Percentiles rank a stretch among this genome's conserved stretches.
Conservation (phyloP, 2,113 vertebrate genomes). For the Siniperca chuatsi region DNA sequence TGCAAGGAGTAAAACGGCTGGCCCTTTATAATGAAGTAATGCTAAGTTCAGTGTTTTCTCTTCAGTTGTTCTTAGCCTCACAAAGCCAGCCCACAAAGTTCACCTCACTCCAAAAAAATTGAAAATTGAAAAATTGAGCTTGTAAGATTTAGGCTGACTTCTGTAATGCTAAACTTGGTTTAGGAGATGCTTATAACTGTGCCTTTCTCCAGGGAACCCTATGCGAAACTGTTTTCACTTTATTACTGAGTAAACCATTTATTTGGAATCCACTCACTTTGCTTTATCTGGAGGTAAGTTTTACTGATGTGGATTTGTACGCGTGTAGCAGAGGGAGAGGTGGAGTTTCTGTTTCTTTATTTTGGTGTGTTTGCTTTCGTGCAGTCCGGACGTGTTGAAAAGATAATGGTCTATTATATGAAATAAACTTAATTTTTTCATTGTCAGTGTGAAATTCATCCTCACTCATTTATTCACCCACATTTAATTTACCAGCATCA, state of each 20-base stretch:
- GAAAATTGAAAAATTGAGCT: neutral
- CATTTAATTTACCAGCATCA: neutral
- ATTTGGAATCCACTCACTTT: constrained; percentile 43
- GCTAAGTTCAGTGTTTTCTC: constrained; percentile 39
- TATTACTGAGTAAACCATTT: constrained; percentile 37
- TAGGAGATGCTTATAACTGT: constrained; percentile 40
- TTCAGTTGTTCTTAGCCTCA: constrained; percentile 28
- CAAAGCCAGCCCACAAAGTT: neutral
- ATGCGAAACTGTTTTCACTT: constrained; percentile 67
- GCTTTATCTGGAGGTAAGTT: constrained; percentile 33
- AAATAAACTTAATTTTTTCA: constrained; percentile 88
- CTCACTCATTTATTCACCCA: neutral
- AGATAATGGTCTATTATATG: constrained; percentile 43
- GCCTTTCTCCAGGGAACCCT: constrained; percentile 54
- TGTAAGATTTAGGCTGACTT: neutral
- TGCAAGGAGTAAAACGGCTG: constrained; percentile 58
- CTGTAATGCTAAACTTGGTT: constrained; percentile 19
- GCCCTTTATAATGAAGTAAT: constrained; percentile 51
- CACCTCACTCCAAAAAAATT: constrained; percentile 28
- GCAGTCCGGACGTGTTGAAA: constrained; percentile 50
- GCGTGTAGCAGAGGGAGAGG: constrained; percentile 34
- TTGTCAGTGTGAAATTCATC: constrained; percentile 29
- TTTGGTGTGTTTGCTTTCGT: constrained; percentile 58
- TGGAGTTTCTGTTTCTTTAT: constrained; percentile 51
- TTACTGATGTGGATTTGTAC: constrained; percentile 29